A percentile compares a stretch with the other conserved stretches of the same genome.
These are phyloP conservation scores for Phlogophora meticulosa DNA, from an alignment of 2,888 invertebrate species.

Conservation along the genomic window DNA sequence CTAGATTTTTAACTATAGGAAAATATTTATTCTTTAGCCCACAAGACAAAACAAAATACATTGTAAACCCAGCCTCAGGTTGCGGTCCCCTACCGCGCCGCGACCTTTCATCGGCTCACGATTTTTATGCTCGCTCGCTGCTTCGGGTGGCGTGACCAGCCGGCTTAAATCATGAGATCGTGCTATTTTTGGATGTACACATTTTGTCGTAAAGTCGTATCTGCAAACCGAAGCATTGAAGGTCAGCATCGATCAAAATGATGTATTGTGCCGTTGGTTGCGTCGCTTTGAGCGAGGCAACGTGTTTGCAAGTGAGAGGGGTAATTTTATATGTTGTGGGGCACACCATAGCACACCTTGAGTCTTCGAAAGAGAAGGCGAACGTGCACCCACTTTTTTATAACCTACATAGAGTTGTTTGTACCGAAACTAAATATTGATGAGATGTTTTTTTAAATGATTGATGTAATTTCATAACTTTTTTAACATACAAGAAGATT, in stretches of 20 bases:
- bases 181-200: slow-evolving; percentile 79
- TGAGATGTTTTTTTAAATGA: no score
- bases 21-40: no score
- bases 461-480: no score
- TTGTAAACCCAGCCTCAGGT: slow-evolving; percentile 60
- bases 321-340: not conserved
- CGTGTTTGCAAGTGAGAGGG: not conserved
- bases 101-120: slow-evolving; percentile 69
- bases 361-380: no score
- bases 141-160: slow-evolving; percentile 74
- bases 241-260: slow-evolving; percentile 70
- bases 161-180: slow-evolving; percentile 76
- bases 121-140: slow-evolving; percentile 75
- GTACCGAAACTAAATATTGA: no score
- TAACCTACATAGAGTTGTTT: no score
- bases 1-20: no score
- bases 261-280: slow-evolving; percentile 39
- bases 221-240: slow-evolving; percentile 67
- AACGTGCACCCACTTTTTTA: no score
- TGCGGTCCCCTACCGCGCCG: slow-evolving; percentile 58
- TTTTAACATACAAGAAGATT: no score
- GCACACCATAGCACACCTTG: not conserved
- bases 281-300: slow-evolving; percentile 3
- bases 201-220: slow-evolving; percentile 77
- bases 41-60: slow-evolving; percentile 1